Conservation (phyloP, 2,888 invertebrate species). For the Mimas tiliae region DNA sequence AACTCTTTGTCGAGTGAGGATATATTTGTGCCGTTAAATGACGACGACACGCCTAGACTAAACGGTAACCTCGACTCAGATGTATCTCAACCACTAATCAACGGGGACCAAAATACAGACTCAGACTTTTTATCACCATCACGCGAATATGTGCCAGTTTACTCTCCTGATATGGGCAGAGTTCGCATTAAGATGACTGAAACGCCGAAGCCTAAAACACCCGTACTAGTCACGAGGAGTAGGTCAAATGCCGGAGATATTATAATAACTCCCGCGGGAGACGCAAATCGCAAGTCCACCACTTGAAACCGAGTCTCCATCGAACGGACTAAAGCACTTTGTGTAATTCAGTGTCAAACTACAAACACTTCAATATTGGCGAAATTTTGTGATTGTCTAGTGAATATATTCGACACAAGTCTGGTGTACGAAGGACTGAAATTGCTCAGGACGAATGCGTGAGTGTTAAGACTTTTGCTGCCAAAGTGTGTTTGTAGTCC, state of each 20-base stretch:
- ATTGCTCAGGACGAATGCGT: conserved; percentile 57
- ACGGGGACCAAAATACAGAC: conserved; percentile 72
- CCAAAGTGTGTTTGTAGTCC: conserved; percentile 86
- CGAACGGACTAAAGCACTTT: conserved; percentile 62
- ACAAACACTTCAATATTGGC: conserved; percentile 81
- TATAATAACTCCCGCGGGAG: conserved; percentile 87
- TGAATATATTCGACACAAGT: conserved; percentile 62
- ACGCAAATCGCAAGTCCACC: conserved; percentile 69
- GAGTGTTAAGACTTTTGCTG: conserved; percentile 75
- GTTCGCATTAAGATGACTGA: conserved; percentile 92
- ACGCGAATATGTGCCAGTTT: conserved; percentile 80
- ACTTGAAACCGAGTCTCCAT: conserved; percentile 68
- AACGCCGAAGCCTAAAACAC: conserved; percentile 92
- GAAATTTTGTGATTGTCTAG: conserved; percentile 78
- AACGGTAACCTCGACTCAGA: conserved; percentile 77
- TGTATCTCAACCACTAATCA: conserved; percentile 79
- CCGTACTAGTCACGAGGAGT: conserved; percentile 90
- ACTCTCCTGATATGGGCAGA: conserved; percentile 89
- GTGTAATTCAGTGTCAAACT: conserved; percentile 73
- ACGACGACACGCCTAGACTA: conserved; percentile 74
- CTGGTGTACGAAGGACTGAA: conserved; percentile 58
- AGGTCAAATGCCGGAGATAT: conserved; percentile 90
- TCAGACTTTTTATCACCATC: conserved; percentile 76
- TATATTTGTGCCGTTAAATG: conserved; percentile 76
- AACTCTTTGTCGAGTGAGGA: conserved; percentile 78